A percentile compares a stretch with the other conserved stretches of the same genome.
Evolutionary conservation across 2,797 vertebrate species (phyloP).

Genomic region (Hydrophis major): DNA sequence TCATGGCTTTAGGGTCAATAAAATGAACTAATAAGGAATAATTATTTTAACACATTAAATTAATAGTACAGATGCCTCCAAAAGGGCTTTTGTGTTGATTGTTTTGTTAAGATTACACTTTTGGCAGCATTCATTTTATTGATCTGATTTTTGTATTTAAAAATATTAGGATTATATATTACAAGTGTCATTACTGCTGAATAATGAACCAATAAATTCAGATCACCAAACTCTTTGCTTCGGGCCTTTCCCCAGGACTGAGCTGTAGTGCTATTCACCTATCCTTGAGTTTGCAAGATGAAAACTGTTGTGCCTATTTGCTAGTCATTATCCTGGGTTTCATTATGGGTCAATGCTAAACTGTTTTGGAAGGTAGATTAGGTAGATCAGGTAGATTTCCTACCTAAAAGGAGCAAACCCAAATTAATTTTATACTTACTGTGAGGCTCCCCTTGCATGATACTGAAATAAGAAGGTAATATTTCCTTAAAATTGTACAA

Average conservation of each 20-base stretch:
- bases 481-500: background rate
- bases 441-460: background rate
- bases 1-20: background rate
- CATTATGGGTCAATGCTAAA: background rate
- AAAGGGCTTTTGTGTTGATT: slow-evolving; percentile 36
- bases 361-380: background rate
- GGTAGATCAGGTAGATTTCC: background rate
- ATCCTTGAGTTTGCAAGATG: background rate
- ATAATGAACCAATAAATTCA: slow-evolving; percentile 29
- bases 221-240: background rate
- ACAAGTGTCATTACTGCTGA: slow-evolving; percentile 17
- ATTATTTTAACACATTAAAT: slow-evolving; percentile 31
- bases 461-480: background rate
- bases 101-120: slow-evolving; percentile 25
- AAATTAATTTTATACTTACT: background rate
- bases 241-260: background rate
- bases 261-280: background rate
- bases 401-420: background rate
- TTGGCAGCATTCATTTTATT: slow-evolving; percentile 27
- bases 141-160: slow-evolving; percentile 25
- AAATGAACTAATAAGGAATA: slow-evolving; percentile 30
- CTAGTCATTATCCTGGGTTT: background rate
- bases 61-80: slow-evolving; percentile 20
- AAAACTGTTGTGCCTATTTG: background rate
- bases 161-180: slow-evolving; percentile 22